Evolutionary conservation across 2,888 invertebrate genomes (phyloP).

Genomic region (Lasioglossum marginatum): DNA sequence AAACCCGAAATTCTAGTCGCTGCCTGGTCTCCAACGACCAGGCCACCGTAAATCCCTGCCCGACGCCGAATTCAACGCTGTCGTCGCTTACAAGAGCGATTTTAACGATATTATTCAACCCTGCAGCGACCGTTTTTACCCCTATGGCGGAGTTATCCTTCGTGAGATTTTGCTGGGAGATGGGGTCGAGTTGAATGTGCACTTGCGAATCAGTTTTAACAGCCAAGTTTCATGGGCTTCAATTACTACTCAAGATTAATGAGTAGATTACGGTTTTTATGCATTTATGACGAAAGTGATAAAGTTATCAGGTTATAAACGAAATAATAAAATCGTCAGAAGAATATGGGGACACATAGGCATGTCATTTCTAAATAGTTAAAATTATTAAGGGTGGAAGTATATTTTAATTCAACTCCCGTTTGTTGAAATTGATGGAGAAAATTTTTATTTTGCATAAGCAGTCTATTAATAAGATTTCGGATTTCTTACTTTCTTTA

Average conservation of each 20-base stretch:
- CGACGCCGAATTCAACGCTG: not conserved
- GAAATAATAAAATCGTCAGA: not conserved
- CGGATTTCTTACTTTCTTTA: too few relatives aligned
- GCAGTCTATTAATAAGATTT: too few relatives aligned
- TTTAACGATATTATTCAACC: not conserved
- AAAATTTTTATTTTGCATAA: not conserved
- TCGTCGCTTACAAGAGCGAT: not conserved
- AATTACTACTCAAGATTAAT: not conserved
- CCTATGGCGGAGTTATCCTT: not conserved
- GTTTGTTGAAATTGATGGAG: not conserved
- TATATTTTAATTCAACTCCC: not conserved
- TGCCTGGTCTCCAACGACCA: not conserved
- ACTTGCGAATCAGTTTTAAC: not conserved
- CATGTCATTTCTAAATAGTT: not conserved
- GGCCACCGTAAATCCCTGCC: conserved; percentile 19
- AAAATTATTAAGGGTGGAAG: not conserved
- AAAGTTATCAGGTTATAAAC: not conserved
- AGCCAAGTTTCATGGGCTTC: not conserved
- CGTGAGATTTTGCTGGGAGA: not conserved
- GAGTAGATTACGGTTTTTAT: not conserved
- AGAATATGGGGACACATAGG: not conserved
- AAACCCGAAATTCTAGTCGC: conserved; percentile 23
- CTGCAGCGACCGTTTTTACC: not conserved
- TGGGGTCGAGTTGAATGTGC: not conserved
- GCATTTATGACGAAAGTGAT: not conserved